Evolutionary conservation across 2,113 vertebrate genomes (phyloP), one percentile per base, ranked within the genome.

Genomic region (Alligator sinensis): DNA sequence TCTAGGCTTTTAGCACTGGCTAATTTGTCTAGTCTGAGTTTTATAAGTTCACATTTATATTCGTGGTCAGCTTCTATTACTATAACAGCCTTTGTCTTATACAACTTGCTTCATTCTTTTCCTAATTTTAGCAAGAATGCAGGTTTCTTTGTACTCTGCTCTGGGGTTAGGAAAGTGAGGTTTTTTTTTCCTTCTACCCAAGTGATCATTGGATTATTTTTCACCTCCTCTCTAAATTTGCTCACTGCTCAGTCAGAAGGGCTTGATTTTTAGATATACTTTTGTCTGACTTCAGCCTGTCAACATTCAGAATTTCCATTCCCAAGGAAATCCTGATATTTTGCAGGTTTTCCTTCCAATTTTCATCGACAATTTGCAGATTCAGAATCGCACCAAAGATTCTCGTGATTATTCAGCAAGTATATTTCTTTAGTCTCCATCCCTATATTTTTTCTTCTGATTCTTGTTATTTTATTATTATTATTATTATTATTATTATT

Each of bases 21-120:
- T 96, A 95, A 96, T 97, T 95, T 93, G 58, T 87, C 78, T 92
- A 90, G 81, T 72, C 90, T 94, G 90, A 95, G 68, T 96, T 95
- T 96, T 93, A 13, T 95, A 93, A 91, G 78, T 90, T 93, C 60
- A 82, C 89, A 93, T 96, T 96, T 92, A 84, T 87, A 96, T 97
- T 95, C 94, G 86, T 90, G 92, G 94, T 93, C 94, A 93, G 92
- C 88, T 61, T 59, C 92, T 91, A 66, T 82, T 92, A 93, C 87
- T 93, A 77, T 93, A 91, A 89, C 82, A 87, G 84, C 28, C 61
- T 96, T 95, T 93, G 84, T 92, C 62, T 1, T 82, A 76, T 47
- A 93, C 94, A 95, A 95, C 64, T 3, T 28, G 90, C 61, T 22
- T 82, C 78, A 87, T 82, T 95, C 80, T 89, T 94, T 84, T 84